Evolutionary conservation across 2,797 vertebrate species (phyloP).

Genomic region (Platyrinchus mystaceus): DNA sequence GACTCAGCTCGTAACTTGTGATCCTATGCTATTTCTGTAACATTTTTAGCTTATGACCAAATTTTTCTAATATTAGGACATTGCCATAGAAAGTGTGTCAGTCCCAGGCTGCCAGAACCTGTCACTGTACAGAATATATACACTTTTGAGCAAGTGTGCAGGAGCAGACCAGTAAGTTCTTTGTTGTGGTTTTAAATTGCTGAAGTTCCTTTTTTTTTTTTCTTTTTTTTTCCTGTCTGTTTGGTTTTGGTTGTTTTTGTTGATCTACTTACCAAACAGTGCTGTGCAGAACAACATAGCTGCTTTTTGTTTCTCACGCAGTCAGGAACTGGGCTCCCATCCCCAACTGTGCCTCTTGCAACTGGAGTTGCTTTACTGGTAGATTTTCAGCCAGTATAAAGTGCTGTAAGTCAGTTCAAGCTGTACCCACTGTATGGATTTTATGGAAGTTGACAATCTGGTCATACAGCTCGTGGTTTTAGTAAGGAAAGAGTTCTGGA

Average conservation of each 20-base stretch:
- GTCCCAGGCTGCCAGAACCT: background rate
- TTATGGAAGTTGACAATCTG: background rate
- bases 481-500: background rate
- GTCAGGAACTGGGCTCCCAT: background rate
- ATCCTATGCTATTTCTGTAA: constrained; percentile 64
- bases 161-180: background rate
- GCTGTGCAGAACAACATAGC: background rate
- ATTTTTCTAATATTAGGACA: constrained; percentile 55
- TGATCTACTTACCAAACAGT: background rate
- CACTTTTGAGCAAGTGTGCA: background rate
- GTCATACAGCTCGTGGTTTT: background rate
- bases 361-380: background rate
- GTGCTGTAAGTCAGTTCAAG: background rate
- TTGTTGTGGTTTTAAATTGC: constrained; percentile 12
- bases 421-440: background rate
- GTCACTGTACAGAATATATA: background rate
- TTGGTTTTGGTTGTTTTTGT: background rate
- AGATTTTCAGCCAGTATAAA: background rate
- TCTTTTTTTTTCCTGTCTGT: background rate
- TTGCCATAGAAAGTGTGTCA: constrained; percentile 38
- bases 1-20: constrained; percentile 65
- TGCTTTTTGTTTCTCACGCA: background rate
- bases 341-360: background rate
- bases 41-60: constrained; percentile 44
- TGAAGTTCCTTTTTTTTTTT: background rate